Conservation (phyloP, 1,140 invertebrate genomes). For the Drosophila pachea region DNA sequence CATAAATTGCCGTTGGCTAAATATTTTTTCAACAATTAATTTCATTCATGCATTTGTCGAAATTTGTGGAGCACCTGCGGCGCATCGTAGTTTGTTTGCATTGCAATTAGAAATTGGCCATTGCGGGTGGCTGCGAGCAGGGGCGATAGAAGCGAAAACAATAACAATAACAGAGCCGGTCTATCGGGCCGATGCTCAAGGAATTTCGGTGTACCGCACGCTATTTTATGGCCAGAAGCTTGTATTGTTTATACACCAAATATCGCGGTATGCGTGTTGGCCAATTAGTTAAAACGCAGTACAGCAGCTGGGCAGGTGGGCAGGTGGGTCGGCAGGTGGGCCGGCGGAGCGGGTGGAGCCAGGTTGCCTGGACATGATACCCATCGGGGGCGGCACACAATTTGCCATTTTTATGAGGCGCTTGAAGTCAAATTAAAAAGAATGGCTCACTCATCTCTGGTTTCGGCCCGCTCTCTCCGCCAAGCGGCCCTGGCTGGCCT, state of each 20-base stretch:
- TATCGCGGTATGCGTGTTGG: constrained; percentile 60
- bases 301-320: neutral
- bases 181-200: constrained; percentile 11
- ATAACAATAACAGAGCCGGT: neutral
- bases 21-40: constrained; percentile 70
- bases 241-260: constrained; percentile 62
- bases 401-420: constrained; percentile 76
- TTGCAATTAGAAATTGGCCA: constrained; percentile 68
- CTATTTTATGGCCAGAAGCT: constrained; percentile 71
- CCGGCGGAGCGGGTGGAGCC: neutral
- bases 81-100: constrained; percentile 67
- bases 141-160: too few species aligned
- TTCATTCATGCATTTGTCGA: constrained; percentile 60
- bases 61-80: constrained; percentile 57
- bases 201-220: constrained; percentile 55
- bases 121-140: too few species aligned
- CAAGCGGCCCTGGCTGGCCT: neutral
- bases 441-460: neutral
- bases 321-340: neutral
- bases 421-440: constrained; percentile 63
- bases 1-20: constrained; percentile 56
- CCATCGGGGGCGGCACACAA: constrained; percentile 73
- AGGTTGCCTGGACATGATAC: constrained; percentile 33
- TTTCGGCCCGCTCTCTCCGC: constrained; percentile 14
- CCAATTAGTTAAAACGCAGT: constrained; percentile 66